Base-by-base conservation (phyloP, 2,113 vertebrate species). In the Dendrocopos noguchii region DNA sequence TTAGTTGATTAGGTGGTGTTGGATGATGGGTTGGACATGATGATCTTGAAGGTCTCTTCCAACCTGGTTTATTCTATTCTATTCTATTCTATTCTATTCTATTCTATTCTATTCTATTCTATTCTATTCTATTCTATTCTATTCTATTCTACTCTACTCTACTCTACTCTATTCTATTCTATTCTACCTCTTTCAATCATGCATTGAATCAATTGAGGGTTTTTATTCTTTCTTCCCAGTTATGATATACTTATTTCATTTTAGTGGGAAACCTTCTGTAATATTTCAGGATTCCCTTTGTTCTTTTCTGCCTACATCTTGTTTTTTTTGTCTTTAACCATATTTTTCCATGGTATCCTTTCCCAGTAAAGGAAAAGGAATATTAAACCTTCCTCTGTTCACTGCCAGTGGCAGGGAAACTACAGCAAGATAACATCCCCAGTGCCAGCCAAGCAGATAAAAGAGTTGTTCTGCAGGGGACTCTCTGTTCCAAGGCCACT, bases 401-500 rank as follows among this genome's bases (percentile, higher is more conserved):
- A 0, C n/a, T 94, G 80, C 73, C 84, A 86, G 77, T 17, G 36
- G 60, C 47, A 2, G 61, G 39, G 0, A 4, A 88, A 28, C 73
- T 60, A 39, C 0, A 0, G 60, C 3, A 4, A 3, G 61, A 76
- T 66, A 63, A 59, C 53, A 67, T 9, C 42, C 13, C 2, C 64
- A 80, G 75, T 1, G 1, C 60, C 84, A 87, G 68, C 46, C 60
- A 70, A 56, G 67, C 76, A 93, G 53, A 91, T 74, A 75, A 83
- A 87, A 57, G 72, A 70, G n/a, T 4, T 78, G 44, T 56, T 92
- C 70, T n/a, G 16, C 67, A 46, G 15, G 47, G 44, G 55, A 88
- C 68, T 64, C 34, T 76, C 52, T 92, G 87, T 78, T 94, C 91
- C 72, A 52, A 74, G 65, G 47, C n/a, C 15, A 3, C 10, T 52